Evolutionary conservation across 2,797 vertebrate genomes (phyloP).

Genomic region (Oryzias dopingdopingensis): DNA sequence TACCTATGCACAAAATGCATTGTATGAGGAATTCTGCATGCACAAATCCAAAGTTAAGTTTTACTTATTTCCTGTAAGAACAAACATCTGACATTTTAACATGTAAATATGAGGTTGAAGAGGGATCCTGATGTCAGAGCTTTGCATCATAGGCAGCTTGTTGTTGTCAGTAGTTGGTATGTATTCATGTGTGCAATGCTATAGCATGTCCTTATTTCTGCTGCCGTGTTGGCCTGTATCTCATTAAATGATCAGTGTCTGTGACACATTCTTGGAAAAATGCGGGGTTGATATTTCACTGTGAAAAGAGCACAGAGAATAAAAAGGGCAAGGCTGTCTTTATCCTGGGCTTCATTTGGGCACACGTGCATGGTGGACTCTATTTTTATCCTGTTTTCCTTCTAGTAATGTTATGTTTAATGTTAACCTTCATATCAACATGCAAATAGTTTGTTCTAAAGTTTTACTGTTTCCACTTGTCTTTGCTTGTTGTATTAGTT

Average conservation of each 20-base stretch:
- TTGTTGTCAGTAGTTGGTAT: slow-evolving; percentile 11
- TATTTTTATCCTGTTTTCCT: not conserved
- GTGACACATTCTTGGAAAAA: slow-evolving; percentile 20
- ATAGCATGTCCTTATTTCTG: slow-evolving; percentile 1
- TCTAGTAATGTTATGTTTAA: not conserved
- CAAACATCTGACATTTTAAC: no score
- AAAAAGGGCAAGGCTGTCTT: slow-evolving; percentile 23
- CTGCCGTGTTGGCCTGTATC: slow-evolving; percentile 9
- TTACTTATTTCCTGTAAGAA: no score
- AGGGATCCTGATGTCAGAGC: no score
- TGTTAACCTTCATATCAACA: not conserved
- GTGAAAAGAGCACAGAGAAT: slow-evolving; percentile 30
- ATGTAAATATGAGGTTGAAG: no score
- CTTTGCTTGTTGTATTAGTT: no score
- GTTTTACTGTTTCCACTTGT: not conserved
- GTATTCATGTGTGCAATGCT: not conserved
- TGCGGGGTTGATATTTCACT: slow-evolving; percentile 43
- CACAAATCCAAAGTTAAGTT: no score
- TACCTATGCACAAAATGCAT: no score
- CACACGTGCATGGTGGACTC: slow-evolving; percentile 1
- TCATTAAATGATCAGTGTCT: slow-evolving; percentile 21
- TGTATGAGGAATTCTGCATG: no score
- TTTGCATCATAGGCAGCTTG: not conserved
- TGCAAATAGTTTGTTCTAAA: not conserved
- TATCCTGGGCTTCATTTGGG: not conserved